Evolutionary conservation across 2,113 vertebrate genomes (phyloP), one percentile per base, ranked within the genome.

Genomic region (Oxyruncus cristatus): DNA sequence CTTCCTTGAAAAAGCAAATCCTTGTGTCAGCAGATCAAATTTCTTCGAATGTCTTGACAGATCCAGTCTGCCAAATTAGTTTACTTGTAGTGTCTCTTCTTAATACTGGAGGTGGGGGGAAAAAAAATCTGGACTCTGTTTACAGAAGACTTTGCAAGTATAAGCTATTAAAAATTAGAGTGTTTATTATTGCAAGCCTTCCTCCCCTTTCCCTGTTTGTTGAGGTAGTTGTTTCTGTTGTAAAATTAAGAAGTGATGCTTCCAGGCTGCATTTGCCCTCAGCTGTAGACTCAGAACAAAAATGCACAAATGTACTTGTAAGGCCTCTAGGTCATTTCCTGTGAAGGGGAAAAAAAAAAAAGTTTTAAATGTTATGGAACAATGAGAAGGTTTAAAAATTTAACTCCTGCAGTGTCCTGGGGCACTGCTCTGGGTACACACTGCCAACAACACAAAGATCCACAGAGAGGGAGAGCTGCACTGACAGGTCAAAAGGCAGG

Each of bases 291-390:
- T 98, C 98, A 92, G 97, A 98, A 98, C 93, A 98, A 98, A 98
- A 98, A 98, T 98, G 98, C 98, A 98, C 98, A 97, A 97, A 98
- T 98, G 97, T 98, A 98, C 98, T 98, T 98, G 98, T 99, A 99
- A 99, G 99, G 99, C 99, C 98, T 99, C 98, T 99, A 98, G 98
- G 98, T 99, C 99, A 99, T 99, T 99, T 99, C 99, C 99, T 99
- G 98, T 97, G 42, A 94, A 91, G 78, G 96, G 74, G 8, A 0
- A 1, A 6, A 35, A 96, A 56, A 81, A 91, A 96, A 55, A 79
- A 66, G 58, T 95, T 90, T 97, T 76, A 79, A 92, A 95, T 46
- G 75, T 97, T 97, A 98, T 35, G 80, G 89, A 96, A 95, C 93
- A 97, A 94, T 94, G 49, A 97, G 53, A 81, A 97, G 96, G 65